phyloP scores from a whole-genome alignment of 2,113 vertebrate species.

The Platycercus adscitus region DNA sequence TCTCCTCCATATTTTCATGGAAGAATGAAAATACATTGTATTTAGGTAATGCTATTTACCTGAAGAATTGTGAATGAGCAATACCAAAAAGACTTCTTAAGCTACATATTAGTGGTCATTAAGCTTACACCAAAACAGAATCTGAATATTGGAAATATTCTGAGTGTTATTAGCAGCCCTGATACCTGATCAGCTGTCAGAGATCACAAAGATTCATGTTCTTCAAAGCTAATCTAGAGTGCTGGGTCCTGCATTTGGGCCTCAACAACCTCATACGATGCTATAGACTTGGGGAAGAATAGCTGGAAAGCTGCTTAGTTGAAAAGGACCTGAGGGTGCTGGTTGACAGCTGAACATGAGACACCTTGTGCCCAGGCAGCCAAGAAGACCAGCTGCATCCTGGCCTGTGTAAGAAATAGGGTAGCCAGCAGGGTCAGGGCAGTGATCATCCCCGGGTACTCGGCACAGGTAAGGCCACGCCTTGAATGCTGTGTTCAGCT shows the following conservation, averaged over 20 bases:
- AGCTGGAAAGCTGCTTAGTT: neutral
- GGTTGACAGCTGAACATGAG: neutral
- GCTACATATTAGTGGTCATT: neutral
- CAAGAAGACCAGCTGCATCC: neutral
- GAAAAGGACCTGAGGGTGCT: neutral
- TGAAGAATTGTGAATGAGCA: neutral
- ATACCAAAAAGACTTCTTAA: neutral
- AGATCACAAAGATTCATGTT: neutral
- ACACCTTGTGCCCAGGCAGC: too few relatives aligned
- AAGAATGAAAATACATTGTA: neutral
- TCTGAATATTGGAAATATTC: neutral
- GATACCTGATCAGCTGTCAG: neutral
- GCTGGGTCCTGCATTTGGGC: neutral
- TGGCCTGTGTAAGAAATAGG: neutral
- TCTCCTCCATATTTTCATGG: neutral
- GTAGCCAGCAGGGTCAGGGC: neutral
- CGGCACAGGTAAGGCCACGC: rapidly evolving
- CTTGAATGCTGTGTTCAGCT: neutral
- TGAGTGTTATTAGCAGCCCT: neutral
- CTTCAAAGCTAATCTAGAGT: neutral
- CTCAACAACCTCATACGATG: neutral
- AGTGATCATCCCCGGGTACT: neutral
- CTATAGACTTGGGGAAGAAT: too few relatives aligned
- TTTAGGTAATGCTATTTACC: neutral
- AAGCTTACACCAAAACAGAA: neutral